Base-by-base conservation (phyloP, 2,888 invertebrate genomes). In the Tupiocoris notatus region DNA sequence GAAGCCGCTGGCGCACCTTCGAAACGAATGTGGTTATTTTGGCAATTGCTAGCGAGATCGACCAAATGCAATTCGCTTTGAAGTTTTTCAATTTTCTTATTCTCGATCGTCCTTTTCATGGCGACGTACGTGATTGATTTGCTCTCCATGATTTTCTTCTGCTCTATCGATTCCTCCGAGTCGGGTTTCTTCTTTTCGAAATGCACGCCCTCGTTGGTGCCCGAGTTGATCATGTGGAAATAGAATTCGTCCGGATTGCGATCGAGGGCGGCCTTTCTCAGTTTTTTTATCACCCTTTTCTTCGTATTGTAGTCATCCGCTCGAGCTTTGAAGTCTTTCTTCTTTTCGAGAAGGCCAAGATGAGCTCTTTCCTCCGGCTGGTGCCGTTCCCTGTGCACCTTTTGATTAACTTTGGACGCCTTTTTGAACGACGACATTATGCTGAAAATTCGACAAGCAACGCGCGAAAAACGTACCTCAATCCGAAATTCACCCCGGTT, bases 211-310 rank as follows among this genome's bases (percentile, higher is more conserved):
- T 86, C 86, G 79, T 87, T 84, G 0, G 92, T 85, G 84, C 90
- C 90, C 0, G 96, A 93, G 83, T 94, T 95, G 76, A 96, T 89
- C 98, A 98, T 98, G 83, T 97, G 96, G 86, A 94, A 95, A 84
- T 98, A 94, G 85, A 98, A 99, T 84, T 99, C 99, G 90, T 99
- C 98, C 0, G 97, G 96, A 86, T 99, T 99, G 83, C 91, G 94
- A 83, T 96, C 92, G 21, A 95, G 85, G 0, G 96, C 97, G 77
- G 93, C 89, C 83, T 92, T 92, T 76, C 91, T 89, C 73, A 99
- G 84, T 24, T 92, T 84, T 83, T 93, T 94, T 0, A 99, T 83
- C 0, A 93, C 92, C 76, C 89, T 88, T 75, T 94, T 90, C 83
- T 97, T 97, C 77, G 90, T 88, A 83, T 95, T 91, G 80, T 89